phyloP scores from a whole-genome alignment of 1,140 invertebrate species.

The Asobara japonica region DNA sequence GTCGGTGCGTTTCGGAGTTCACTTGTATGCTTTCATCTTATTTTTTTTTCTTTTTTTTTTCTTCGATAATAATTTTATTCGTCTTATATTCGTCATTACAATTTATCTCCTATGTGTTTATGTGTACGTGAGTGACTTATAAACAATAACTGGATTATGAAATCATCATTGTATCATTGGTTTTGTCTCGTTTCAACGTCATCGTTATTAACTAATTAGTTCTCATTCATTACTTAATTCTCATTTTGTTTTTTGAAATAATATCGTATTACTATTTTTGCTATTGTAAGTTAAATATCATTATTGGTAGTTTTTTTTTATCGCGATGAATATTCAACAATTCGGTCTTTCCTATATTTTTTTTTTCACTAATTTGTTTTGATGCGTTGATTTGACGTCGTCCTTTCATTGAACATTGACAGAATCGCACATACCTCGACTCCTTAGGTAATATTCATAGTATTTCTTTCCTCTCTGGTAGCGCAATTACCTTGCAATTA shows the following conservation, averaged over 20 bases:
- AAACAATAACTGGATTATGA: conserved; percentile 25
- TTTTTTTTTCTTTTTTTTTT: background rate
- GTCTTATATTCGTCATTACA: conserved; percentile 7
- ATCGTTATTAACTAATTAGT: conserved; percentile 39
- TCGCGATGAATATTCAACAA: background rate
- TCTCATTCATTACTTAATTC: conserved; percentile 29
- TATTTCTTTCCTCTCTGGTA: too few relatives aligned
- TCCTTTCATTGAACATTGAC: too few relatives aligned
- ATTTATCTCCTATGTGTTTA: conserved; percentile 16
- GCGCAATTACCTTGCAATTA: too few relatives aligned
- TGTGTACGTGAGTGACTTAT: conserved; percentile 23
- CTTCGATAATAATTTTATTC: conserved; percentile 1
- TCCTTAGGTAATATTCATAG: background rate
- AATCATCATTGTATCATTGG: background rate
- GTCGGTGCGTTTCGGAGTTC: background rate
- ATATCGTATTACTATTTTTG: conserved; percentile 11
- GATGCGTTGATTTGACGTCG: background rate
- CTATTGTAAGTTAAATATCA: conserved; percentile 6
- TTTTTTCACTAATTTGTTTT: background rate
- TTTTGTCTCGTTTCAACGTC: background rate
- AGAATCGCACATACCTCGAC: too few relatives aligned
- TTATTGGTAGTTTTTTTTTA: background rate
- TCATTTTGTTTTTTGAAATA: background rate
- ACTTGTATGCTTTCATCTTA: background rate
- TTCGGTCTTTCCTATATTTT: background rate